Evolutionary conservation across 2,888 invertebrate species (phyloP).

Genomic region (Phasia obesa): DNA sequence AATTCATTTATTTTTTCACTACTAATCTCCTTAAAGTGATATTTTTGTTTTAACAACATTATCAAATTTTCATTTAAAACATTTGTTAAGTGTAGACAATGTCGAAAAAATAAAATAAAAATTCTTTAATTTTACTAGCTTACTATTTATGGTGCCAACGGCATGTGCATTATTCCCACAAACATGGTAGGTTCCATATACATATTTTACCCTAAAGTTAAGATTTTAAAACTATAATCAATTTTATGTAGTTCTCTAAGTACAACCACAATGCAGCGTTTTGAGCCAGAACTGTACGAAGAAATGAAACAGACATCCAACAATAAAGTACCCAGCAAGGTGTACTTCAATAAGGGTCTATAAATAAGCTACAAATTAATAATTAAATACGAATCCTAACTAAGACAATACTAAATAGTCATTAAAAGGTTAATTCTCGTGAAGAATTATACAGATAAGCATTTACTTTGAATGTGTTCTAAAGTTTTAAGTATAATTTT

Average conservation of each 20-base stretch:
- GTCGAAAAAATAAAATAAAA: background rate
- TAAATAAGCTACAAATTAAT: constrained; percentile 82
- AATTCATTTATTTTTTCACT: background rate
- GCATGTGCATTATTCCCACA: constrained; percentile 94
- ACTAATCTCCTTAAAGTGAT: no score
- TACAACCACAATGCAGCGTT: constrained; percentile 87
- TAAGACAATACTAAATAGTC: constrained; percentile 62
- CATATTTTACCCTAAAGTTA: background rate
- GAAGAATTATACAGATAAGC: constrained; percentile 63
- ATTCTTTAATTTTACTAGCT: constrained; percentile 82
- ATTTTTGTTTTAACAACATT: background rate
- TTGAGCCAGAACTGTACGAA: constrained; percentile 89
- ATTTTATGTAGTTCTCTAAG: constrained; percentile 86
- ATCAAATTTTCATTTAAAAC: background rate
- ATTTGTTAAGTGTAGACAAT: background rate
- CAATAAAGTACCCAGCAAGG: constrained; percentile 87
- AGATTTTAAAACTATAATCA: background rate
- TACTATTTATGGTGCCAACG: constrained; percentile 93
- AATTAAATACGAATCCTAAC: constrained; percentile 8
- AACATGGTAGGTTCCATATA: constrained; percentile 86
- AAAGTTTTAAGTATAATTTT: constrained; percentile 42
- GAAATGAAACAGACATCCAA: constrained; percentile 86
- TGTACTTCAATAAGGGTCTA: constrained; percentile 95
- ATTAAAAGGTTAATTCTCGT: constrained; percentile 30
- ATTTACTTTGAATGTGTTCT: constrained; percentile 56